phyloP scores from a whole-genome alignment of 2,888 invertebrate species.

The Agonopterix alstromeriana region DNA sequence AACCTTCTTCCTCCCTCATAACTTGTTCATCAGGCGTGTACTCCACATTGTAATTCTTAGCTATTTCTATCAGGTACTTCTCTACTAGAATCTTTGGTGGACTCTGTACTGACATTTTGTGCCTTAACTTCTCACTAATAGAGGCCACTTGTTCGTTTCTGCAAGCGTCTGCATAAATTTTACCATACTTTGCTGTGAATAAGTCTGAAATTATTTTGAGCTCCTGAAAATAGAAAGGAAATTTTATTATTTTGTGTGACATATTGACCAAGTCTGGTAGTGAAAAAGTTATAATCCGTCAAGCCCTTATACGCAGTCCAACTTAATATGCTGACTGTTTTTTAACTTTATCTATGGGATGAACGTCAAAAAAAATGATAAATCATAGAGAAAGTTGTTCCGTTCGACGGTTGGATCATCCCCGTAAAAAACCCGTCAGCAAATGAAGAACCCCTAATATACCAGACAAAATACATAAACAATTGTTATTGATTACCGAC shows the following conservation, averaged over 20 bases:
- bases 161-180: slow-evolving; percentile 93
- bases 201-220: slow-evolving; percentile 91
- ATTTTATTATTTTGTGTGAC: background rate
- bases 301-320: too few relatives aligned
- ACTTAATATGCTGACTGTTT: too few relatives aligned
- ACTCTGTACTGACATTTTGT: slow-evolving; percentile 95
- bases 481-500: too few relatives aligned
- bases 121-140: slow-evolving; percentile 93
- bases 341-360: too few relatives aligned
- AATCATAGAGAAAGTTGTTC: too few relatives aligned
- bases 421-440: too few relatives aligned
- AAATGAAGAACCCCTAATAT: too few relatives aligned
- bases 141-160: slow-evolving; percentile 87
- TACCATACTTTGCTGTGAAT: slow-evolving; percentile 94
- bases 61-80: slow-evolving; percentile 95
- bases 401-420: too few relatives aligned
- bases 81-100: slow-evolving; percentile 97
- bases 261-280: too few relatives aligned
- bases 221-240: slow-evolving; percentile 57
- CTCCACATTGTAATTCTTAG: slow-evolving; percentile 94
- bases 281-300: too few relatives aligned
- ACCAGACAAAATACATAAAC: too few relatives aligned
- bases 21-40: slow-evolving; percentile 97
- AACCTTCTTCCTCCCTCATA: slow-evolving; percentile 85
- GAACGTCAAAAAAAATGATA: too few relatives aligned